phyloP scores from a whole-genome alignment of 2,113 vertebrate species.

The Plestiodon gilberti region DNA sequence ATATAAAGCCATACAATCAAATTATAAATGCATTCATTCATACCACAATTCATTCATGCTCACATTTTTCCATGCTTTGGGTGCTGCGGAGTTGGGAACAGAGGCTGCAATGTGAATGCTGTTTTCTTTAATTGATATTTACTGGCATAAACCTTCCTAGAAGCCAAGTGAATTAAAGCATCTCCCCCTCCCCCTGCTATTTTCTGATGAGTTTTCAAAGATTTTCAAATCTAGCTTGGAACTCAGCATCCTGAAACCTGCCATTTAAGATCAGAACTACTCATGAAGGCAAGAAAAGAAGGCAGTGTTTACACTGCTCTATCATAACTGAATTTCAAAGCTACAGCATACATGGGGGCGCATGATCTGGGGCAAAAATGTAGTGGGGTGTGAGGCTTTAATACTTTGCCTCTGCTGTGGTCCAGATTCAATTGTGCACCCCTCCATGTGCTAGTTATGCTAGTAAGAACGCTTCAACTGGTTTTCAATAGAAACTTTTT shows the following conservation, averaged over 20 bases:
- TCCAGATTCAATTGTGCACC: too few species aligned
- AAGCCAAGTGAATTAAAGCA: background rate
- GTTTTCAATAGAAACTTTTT: too few species aligned
- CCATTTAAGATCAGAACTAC: background rate
- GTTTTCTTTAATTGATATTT: background rate
- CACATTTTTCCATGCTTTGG: slow-evolving; percentile 31
- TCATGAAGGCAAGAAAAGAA: too few species aligned
- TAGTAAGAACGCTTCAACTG: background rate
- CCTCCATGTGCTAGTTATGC: background rate
- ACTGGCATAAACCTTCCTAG: slow-evolving; percentile 2
- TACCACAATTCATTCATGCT: slow-evolving; percentile 21
- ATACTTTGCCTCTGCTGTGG: too few species aligned
- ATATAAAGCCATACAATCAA: slow-evolving; percentile 58
- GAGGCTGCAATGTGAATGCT: background rate
- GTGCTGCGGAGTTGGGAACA: slow-evolving; percentile 23
- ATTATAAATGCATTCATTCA: slow-evolving; percentile 56
- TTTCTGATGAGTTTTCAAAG: background rate
- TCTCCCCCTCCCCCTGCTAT: background rate
- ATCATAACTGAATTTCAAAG: background rate
- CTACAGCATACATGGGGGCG: too few species aligned
- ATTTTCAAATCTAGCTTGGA: background rate
- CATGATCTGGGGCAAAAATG: too few species aligned
- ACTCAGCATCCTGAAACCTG: background rate
- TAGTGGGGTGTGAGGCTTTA: too few species aligned
- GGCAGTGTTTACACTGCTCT: background rate